These are phyloP conservation scores for Lysandra coridon DNA, from an alignment of 2,888 invertebrate species.

Conservation along the genomic window DNA sequence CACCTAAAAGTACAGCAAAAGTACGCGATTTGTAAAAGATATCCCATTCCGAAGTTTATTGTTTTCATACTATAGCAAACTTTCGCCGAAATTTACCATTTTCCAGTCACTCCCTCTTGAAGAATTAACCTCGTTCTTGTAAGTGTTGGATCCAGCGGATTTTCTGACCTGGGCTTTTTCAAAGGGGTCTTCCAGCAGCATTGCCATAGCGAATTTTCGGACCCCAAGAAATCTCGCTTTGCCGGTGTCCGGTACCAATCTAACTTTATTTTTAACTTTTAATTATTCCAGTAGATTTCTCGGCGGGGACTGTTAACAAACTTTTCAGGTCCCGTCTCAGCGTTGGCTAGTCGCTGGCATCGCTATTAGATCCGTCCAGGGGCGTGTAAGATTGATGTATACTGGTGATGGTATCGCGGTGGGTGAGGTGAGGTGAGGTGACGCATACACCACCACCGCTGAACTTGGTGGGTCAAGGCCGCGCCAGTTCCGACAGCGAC, in stretches of 20 bases:
- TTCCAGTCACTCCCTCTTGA: too few species aligned
- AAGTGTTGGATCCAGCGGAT: too few species aligned
- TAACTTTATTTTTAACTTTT: background rate
- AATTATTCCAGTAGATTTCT: background rate
- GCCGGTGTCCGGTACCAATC: background rate
- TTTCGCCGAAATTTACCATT: too few species aligned
- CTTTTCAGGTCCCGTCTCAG: background rate
- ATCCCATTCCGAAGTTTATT: too few species aligned
- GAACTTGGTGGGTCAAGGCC: slow-evolving; percentile 23
- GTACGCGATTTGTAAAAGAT: too few species aligned
- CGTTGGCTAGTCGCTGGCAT: background rate
- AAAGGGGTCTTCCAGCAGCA: background rate
- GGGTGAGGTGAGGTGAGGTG: background rate
- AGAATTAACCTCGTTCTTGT: too few species aligned
- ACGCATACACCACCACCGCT: slow-evolving; percentile 12
- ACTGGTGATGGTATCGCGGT: background rate
- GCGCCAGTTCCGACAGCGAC: slow-evolving; percentile 21
- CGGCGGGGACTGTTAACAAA: too few species aligned
- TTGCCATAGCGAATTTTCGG: background rate
- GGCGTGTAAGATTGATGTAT: slow-evolving; percentile 1
- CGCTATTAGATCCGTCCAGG: background rate
- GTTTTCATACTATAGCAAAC: too few species aligned
- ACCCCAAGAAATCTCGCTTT: background rate
- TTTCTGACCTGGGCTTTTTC: background rate
- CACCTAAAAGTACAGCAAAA: too few species aligned